Percentiles rank a stretch among this genome's conserved stretches.
Evolutionary conservation across 1,140 invertebrate genomes (phyloP).

Genomic region (Leptonema lineaticorne): DNA sequence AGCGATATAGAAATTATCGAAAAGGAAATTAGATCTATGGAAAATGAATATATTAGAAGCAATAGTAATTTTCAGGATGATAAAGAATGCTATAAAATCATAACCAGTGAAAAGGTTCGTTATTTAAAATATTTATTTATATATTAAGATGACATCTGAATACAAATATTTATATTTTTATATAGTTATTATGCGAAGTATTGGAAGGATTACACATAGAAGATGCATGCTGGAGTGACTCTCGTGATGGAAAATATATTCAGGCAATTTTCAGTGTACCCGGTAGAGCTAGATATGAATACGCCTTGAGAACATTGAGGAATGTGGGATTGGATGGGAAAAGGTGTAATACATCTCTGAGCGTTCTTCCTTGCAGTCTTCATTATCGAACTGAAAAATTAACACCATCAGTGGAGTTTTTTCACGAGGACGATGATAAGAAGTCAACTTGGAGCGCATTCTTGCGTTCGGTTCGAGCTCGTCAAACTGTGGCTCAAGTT

Average conservation of each 20-base stretch:
- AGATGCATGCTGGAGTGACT: slow-evolving; percentile 20
- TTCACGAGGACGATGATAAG: slow-evolving; percentile 36
- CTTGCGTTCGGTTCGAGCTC: slow-evolving; percentile 60
- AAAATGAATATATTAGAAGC: no score
- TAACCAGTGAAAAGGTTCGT: no score
- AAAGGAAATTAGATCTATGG: no score
- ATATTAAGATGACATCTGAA: not conserved
- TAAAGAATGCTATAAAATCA: no score
- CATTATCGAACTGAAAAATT: slow-evolving; percentile 44
- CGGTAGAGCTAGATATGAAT: slow-evolving; percentile 48
- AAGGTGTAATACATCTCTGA: slow-evolving; percentile 46
- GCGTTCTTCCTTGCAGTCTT: slow-evolving; percentile 51
- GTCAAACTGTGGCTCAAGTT: slow-evolving; percentile 71
- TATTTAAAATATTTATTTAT: no score
- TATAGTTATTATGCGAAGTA: slow-evolving; percentile 12
- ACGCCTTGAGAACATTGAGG: slow-evolving; percentile 47
- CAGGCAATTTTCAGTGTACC: slow-evolving; percentile 51
- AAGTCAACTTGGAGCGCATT: slow-evolving; percentile 58
- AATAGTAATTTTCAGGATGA: no score
- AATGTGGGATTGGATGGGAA: slow-evolving; percentile 47
- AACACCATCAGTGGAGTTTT: not conserved
- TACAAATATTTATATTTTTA: not conserved
- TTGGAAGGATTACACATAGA: slow-evolving; percentile 16
- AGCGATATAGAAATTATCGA: no score
- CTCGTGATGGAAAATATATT: slow-evolving; percentile 19